phyloP scores from a whole-genome alignment of 1,140 invertebrate genomes.

The Trichonephila inaurata region DNA sequence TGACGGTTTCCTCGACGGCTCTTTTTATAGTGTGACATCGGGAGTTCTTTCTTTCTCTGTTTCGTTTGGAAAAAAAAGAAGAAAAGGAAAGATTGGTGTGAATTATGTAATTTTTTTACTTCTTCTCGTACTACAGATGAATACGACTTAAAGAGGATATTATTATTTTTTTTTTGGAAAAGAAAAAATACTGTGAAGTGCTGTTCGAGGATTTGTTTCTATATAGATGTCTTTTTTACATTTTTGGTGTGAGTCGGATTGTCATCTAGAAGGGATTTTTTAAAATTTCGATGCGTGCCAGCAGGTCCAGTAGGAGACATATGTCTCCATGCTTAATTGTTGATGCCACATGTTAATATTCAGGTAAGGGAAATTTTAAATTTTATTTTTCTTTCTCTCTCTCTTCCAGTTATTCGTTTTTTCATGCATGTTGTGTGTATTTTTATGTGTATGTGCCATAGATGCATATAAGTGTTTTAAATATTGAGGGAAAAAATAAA shows the following conservation, averaged over 20 bases:
- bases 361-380: conserved; percentile 34
- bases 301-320: conserved; percentile 67
- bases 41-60: neutral
- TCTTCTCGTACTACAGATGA: neutral
- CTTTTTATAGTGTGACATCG: neutral
- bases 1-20: neutral
- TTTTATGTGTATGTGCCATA: too few species aligned
- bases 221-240: neutral
- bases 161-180: neutral
- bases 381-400: neutral
- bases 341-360: conserved; percentile 76
- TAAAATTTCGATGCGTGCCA: conserved; percentile 68
- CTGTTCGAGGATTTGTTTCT: neutral
- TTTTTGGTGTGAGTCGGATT: conserved; percentile 36
- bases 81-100: neutral
- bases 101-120: neutral
- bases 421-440: too few species aligned
- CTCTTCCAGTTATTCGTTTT: neutral
- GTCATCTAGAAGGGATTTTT: conserved; percentile 37
- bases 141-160: neutral
- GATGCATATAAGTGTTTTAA: too few species aligned
- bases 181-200: neutral
- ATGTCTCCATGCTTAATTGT: conserved; percentile 73
- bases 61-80: neutral
- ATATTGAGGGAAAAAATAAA: too few species aligned